Conservation (phyloP, 2,113 vertebrate genomes). For the Morone chrysops region DNA sequence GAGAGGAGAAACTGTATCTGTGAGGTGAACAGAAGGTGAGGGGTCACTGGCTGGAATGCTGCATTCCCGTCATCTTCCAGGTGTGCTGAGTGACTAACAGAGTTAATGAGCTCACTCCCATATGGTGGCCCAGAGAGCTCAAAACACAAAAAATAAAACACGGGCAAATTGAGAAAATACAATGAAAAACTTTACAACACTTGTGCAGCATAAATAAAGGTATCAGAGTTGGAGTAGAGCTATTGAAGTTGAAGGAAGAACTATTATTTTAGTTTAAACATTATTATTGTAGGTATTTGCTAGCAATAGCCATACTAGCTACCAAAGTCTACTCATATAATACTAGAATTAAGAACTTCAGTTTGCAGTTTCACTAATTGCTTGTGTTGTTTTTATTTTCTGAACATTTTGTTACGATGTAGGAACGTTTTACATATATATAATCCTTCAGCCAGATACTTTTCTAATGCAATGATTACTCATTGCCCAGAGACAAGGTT, state of each 20-base stretch:
- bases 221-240: not conserved
- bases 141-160: not conserved
- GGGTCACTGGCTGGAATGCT: constrained; percentile 66
- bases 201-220: not conserved
- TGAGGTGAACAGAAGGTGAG: constrained; percentile 55
- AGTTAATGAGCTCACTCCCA: constrained; percentile 18
- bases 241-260: not conserved
- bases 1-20: constrained; percentile 40
- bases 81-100: constrained; percentile 49
- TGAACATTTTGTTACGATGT: not conserved
- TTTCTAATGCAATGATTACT: too few relatives aligned
- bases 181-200: not conserved
- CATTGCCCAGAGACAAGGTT: too few relatives aligned
- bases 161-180: not conserved
- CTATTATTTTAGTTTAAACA: not conserved
- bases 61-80: constrained; percentile 63
- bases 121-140: constrained; percentile 4
- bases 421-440: too few relatives aligned
- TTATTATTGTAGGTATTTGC: not conserved
- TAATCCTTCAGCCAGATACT: too few relatives aligned
- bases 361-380: not conserved
- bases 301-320: not conserved
- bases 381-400: not conserved
- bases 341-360: too few relatives aligned
- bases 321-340: not conserved